Evolutionary conservation across 1,140 invertebrate genomes (phyloP).

Genomic region (Penaeus vannamei): DNA sequence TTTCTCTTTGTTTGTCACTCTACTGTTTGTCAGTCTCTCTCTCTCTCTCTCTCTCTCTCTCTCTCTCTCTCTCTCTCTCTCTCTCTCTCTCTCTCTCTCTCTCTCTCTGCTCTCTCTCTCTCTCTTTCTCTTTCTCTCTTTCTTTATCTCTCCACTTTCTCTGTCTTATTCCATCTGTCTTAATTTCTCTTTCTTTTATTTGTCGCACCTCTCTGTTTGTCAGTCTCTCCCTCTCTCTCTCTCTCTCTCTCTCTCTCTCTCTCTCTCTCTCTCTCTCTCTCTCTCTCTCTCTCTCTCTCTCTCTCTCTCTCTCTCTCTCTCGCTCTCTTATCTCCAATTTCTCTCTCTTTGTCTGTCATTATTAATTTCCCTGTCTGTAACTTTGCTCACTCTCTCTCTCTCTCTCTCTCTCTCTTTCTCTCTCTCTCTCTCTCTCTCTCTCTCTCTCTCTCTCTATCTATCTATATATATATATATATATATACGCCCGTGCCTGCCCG

Average conservation of each 20-base stretch:
- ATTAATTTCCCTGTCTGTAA: not conserved
- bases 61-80: slow-evolving; percentile 4
- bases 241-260: not conserved
- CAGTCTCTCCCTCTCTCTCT: not conserved
- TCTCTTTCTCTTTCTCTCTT: too few relatives aligned
- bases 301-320: not conserved
- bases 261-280: not conserved
- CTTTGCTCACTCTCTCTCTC: slow-evolving; percentile 10
- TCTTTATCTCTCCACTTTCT: too few relatives aligned
- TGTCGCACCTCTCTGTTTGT: too few relatives aligned
- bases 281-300: not conserved
- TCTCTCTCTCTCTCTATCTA: not conserved
- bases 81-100: too few relatives aligned
- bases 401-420: slow-evolving; percentile 23
- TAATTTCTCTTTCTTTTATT: too few relatives aligned
- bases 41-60: slow-evolving; percentile 19
- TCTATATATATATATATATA: too few relatives aligned
- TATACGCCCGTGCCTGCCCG: not conserved
- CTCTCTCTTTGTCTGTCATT: not conserved
- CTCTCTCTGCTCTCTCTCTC: too few relatives aligned
- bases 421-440: slow-evolving; percentile 25
- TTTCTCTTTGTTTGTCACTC: not conserved
- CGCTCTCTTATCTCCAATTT: too few relatives aligned
- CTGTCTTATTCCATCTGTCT: not conserved
- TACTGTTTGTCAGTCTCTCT: not conserved